Percentiles rank a stretch among this genome's conserved stretches.
These are phyloP conservation scores for Ambastaia sidthimunki DNA, from an alignment of 2,797 vertebrate species.

Conservation along the genomic window DNA sequence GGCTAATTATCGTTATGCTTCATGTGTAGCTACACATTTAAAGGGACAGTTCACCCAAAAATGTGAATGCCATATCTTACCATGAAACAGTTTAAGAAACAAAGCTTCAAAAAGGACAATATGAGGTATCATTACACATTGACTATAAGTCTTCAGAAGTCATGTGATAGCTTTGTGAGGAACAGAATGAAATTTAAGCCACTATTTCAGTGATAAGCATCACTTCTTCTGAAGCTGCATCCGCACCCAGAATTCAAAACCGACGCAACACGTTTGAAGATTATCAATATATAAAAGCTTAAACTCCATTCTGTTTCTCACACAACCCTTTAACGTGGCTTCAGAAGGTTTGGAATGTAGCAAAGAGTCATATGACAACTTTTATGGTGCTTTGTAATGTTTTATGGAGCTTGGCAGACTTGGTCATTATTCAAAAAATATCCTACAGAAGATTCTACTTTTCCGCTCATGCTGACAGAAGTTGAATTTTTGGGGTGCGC, in stretches of 20 bases:
- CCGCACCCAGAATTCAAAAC: background rate
- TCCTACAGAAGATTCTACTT: background rate
- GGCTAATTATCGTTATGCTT: background rate
- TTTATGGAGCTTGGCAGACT: background rate
- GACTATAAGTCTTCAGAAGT: background rate
- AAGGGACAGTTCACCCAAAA: background rate
- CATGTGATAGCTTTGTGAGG: background rate
- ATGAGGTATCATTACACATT: background rate
- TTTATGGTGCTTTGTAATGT: background rate
- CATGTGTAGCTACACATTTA: background rate
- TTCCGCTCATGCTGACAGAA: background rate
- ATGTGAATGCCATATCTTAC: background rate
- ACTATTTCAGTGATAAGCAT: background rate
- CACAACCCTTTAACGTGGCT: background rate
- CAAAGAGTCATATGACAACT: background rate
- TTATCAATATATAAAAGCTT: background rate
- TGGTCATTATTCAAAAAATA: background rate
- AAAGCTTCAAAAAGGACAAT: too few species aligned
- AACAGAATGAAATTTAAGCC: background rate
- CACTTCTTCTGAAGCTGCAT: background rate
- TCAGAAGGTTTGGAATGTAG: background rate
- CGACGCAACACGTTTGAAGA: background rate
- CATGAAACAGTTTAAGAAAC: too few species aligned
- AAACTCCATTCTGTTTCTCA: background rate
- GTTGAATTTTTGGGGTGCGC: background rate